phyloP scores from a whole-genome alignment of 2,888 invertebrate species.

The Eumerus sabulonum region DNA sequence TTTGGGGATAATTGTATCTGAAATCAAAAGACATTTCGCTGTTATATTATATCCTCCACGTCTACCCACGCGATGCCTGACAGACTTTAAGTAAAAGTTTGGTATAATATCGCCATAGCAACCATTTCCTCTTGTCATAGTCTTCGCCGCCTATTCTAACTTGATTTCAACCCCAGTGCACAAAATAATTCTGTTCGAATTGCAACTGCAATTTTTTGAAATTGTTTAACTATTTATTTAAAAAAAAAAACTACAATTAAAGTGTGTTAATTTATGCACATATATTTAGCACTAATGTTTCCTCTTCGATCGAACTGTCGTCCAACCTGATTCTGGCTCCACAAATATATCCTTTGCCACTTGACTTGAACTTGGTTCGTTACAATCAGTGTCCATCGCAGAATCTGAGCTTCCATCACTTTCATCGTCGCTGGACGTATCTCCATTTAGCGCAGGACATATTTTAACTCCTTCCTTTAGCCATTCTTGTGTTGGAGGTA shows the following conservation, averaged over 20 bases:
- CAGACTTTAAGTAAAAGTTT: background rate
- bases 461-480: slow-evolving; percentile 80
- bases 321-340: slow-evolving; percentile 84
- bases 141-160: too few species aligned
- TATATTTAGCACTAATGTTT: slow-evolving; percentile 70
- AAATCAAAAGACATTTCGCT: slow-evolving; percentile 55
- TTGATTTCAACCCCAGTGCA: too few species aligned
- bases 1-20: slow-evolving; percentile 75
- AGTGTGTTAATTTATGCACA: background rate
- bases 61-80: too few species aligned
- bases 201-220: background rate
- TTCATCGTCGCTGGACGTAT: slow-evolving; percentile 79
- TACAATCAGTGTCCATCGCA: slow-evolving; percentile 73
- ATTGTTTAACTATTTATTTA: background rate
- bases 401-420: slow-evolving; percentile 73
- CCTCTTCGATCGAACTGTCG: slow-evolving; percentile 81
- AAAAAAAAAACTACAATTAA: background rate
- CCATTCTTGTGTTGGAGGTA: slow-evolving; percentile 83
- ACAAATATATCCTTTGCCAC: slow-evolving; percentile 72
- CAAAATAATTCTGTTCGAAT: too few species aligned
- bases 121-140: too few species aligned
- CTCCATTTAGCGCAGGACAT: slow-evolving; percentile 71
- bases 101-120: background rate
- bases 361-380: slow-evolving; percentile 72
- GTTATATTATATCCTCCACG: background rate